These are phyloP conservation scores for Ptychobarbus kaznakovi DNA, from an alignment of 2,797 vertebrate genomes.

Conservation along the genomic window DNA sequence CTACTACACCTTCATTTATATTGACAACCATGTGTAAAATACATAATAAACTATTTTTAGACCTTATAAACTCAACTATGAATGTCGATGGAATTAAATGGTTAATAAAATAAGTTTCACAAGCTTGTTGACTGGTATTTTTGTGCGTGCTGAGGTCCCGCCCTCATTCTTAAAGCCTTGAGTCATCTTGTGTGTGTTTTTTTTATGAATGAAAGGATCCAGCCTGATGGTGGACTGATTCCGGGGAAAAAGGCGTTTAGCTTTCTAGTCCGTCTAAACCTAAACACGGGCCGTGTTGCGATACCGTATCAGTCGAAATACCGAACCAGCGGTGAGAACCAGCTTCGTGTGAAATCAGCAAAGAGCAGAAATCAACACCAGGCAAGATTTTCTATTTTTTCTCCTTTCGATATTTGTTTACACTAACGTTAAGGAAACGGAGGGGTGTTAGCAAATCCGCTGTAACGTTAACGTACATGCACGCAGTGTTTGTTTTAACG, in stretches of 20 bases:
- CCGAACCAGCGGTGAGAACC: neutral
- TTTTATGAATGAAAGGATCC: constrained; percentile 99
- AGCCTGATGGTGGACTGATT: constrained; percentile 89
- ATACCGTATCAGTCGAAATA: constrained; percentile 68
- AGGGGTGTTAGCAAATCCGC: constrained; percentile 47
- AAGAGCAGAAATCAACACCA: constrained; percentile 35
- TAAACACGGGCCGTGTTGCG: constrained; percentile 66
- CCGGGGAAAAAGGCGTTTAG: constrained; percentile 90
- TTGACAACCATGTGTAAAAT: neutral
- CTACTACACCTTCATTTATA: neutral
- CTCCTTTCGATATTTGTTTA: constrained; percentile 55
- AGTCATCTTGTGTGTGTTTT: constrained; percentile 94
- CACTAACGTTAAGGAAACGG: constrained; percentile 22
- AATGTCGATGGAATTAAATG: constrained; percentile 13
- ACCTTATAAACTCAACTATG: neutral
- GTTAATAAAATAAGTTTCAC: constrained; percentile 28
- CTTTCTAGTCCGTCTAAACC: constrained; percentile 76
- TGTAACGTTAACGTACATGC: constrained; percentile 29
- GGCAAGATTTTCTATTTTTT: constrained; percentile 41
- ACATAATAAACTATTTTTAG: neutral
- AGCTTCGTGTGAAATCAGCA: neutral
- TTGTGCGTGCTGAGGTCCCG: constrained; percentile 72
- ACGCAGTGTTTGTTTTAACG: constrained; percentile 13
- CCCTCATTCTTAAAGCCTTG: constrained; percentile 84
- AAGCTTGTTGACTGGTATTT: constrained; percentile 55